A percentile compares a stretch with the other conserved stretches of the same genome.
Evolutionary conservation across 1,140 invertebrate genomes (phyloP).

Genomic region (Penaeus japonicus): DNA sequence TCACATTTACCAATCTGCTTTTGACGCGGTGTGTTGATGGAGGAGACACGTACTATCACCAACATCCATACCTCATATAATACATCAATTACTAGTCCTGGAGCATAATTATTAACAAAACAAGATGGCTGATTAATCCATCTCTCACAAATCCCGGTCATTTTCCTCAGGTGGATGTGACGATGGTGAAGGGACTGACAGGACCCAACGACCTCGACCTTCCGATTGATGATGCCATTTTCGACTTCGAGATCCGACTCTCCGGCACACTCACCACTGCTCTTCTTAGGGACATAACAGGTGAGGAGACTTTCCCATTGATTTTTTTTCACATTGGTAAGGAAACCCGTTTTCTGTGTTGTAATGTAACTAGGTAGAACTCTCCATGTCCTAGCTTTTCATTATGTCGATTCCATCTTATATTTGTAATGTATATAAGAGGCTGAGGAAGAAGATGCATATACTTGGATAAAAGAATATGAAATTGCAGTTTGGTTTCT

Average conservation of each 20-base stretch:
- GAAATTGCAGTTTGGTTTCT: not conserved
- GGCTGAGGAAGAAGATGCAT: no score
- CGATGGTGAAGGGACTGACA: slow-evolving; percentile 10
- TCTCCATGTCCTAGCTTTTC: no score
- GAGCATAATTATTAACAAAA: no score
- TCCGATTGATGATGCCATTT: slow-evolving; percentile 42
- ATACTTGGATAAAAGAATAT: no score
- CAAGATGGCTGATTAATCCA: no score
- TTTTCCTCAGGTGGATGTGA: slow-evolving; percentile 32
- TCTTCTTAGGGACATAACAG: slow-evolving; percentile 29
- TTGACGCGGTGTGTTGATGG: no score
- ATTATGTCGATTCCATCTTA: no score
- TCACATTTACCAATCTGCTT: no score
- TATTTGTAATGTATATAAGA: no score
- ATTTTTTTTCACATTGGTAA: not conserved
- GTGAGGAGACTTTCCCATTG: not conserved
- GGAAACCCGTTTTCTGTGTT: not conserved
- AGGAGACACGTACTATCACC: no score
- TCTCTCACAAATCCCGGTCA: not conserved
- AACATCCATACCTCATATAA: no score
- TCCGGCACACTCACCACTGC: not conserved
- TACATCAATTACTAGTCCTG: no score
- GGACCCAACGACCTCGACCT: not conserved
- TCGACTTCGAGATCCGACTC: slow-evolving; percentile 32
- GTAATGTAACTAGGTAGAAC: not conserved